Conservation (phyloP, 2,888 invertebrate genomes). For the Philaethria dido region DNA sequence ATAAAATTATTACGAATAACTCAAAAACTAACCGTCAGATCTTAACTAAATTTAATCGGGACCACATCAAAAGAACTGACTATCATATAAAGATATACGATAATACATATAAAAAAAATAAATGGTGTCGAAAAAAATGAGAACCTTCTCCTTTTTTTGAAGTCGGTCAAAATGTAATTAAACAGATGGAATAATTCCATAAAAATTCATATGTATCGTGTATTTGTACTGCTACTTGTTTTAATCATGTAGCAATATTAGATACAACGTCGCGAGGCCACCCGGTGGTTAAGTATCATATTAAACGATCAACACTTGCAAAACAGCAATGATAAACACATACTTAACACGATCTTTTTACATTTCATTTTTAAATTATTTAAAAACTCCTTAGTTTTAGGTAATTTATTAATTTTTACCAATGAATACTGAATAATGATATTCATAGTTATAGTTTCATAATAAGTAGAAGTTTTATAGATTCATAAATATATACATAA, state of each 20-base stretch:
- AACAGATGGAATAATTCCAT: not conserved
- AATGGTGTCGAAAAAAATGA: no score
- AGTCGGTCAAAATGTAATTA: not conserved
- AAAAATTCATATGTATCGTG: not conserved
- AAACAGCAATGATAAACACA: conserved; percentile 16
- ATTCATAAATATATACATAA: no score
- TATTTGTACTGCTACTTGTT: conserved; percentile 29
- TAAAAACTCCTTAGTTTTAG: not conserved
- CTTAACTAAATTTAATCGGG: no score
- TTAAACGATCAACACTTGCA: conserved; percentile 36
- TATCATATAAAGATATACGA: no score
- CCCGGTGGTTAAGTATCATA: conserved; percentile 32
- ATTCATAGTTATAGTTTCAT: no score
- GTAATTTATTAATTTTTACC: not conserved
- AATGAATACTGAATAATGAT: no score
- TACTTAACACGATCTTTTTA: conserved; percentile 1
- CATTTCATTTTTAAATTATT: conserved; percentile 4
- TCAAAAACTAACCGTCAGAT: no score
- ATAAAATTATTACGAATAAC: no score
- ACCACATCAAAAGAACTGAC: no score
- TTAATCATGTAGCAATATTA: conserved; percentile 40
- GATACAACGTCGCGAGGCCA: conserved; percentile 41
- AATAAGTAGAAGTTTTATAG: no score
- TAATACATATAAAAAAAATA: no score
- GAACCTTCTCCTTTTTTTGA: not conserved